Evolutionary conservation across 2,797 vertebrate species (phyloP).

Genomic region (Falco concolor): DNA sequence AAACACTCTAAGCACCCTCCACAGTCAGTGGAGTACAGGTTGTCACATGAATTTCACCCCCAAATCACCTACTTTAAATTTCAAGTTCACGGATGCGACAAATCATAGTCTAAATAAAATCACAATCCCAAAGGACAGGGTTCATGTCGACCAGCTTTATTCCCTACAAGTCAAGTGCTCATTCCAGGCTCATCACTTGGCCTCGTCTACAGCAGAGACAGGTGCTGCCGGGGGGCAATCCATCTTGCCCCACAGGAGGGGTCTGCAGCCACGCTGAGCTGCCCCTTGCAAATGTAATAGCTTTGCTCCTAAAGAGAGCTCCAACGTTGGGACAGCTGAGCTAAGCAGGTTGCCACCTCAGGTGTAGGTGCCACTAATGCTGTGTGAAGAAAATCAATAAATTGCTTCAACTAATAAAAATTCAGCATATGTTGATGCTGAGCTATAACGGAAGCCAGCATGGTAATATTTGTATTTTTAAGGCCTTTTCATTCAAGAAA

Average conservation of each 20-base stretch:
- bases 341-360: not conserved
- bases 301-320: not conserved
- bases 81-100: not conserved
- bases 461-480: not conserved
- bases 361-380: not conserved
- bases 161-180: not conserved
- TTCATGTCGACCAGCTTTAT: not conserved
- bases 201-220: not conserved
- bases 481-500: not conserved
- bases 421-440: not conserved
- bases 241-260: rapidly evolving
- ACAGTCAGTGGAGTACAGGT: not conserved
- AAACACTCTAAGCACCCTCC: not conserved
- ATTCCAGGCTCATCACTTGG: not conserved
- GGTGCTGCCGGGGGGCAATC: not conserved
- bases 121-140: not conserved
- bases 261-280: not conserved
- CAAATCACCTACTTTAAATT: not conserved
- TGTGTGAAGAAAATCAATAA: not conserved
- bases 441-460: not conserved
- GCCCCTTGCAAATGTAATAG: not conserved
- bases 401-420: not conserved
- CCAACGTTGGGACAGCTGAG: rapidly evolving
- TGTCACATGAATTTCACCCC: not conserved
- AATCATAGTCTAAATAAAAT: not conserved